These are phyloP conservation scores for Erythrocercus mccallii DNA, from an alignment of 2,113 vertebrate species.

Conservation along the genomic window DNA sequence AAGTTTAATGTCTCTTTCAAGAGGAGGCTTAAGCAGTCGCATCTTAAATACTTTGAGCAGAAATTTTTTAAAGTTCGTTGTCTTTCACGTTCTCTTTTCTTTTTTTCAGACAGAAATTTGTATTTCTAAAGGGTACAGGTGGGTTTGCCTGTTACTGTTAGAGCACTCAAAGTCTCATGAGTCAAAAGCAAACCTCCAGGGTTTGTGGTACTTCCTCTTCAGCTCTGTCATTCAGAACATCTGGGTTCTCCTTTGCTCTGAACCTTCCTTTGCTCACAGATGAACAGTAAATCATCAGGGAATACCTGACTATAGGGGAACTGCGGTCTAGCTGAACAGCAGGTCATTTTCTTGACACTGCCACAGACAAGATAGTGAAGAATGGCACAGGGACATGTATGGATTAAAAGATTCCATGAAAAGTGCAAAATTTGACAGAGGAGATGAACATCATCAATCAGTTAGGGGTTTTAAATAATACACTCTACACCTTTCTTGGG, in stretches of 20 bases:
- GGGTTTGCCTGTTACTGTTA: neutral
- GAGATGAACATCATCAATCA: neutral
- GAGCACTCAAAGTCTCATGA: neutral
- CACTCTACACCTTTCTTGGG: neutral
- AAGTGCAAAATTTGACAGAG: neutral
- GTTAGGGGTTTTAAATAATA: neutral
- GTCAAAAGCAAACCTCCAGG: neutral
- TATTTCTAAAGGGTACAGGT: neutral
- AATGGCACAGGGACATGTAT: neutral
- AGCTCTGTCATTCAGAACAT: neutral
- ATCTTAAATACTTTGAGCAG: neutral
- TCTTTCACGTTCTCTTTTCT: neutral
- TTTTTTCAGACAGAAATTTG: neutral
- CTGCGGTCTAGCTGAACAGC: neutral
- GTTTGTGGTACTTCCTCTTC: neutral
- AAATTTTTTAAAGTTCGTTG: neutral
- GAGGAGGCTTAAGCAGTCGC: neutral
- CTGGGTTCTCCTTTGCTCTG: neutral
- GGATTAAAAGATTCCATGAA: neutral
- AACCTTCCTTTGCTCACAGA: neutral
- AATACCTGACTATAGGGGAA: neutral
- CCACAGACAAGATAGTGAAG: neutral
- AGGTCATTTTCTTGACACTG: neutral
- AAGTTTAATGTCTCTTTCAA: neutral
- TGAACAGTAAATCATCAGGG: neutral